These are phyloP conservation scores for Rafetus swinhoei DNA, from an alignment of 2,113 vertebrate species.

Conservation along the genomic window DNA sequence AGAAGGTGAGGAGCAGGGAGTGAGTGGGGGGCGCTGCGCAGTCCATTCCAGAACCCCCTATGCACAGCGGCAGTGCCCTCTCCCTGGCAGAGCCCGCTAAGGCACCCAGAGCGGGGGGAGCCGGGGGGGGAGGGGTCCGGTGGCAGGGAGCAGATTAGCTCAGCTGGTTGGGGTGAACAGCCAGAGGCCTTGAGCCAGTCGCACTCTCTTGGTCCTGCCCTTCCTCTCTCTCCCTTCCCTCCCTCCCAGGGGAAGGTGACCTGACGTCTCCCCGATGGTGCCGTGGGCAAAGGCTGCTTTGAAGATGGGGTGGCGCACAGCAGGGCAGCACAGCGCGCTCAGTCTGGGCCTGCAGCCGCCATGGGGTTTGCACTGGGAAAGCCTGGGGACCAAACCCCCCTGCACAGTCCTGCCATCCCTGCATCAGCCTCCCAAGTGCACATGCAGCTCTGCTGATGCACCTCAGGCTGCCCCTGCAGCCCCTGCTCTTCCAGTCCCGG, in stretches of 20 bases:
- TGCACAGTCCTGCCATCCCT: background rate
- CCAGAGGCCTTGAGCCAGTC: background rate
- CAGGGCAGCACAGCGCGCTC: background rate
- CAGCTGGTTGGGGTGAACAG: background rate
- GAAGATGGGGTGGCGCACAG: background rate
- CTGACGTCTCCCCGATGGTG: background rate
- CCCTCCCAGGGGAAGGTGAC: background rate
- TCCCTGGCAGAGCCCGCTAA: background rate
- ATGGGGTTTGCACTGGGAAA: background rate
- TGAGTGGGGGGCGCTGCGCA: background rate
- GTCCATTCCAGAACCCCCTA: background rate
- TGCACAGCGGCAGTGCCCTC: background rate
- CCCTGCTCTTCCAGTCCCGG: too few species aligned
- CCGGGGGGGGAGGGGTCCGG: too few species aligned
- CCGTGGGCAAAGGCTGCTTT: background rate
- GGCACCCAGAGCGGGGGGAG: too few species aligned
- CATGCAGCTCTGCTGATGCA: background rate
- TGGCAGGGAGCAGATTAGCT: background rate
- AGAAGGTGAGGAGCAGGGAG: background rate
- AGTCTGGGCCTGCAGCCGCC: too few species aligned
- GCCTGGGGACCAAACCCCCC: background rate
- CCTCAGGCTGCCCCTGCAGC: background rate
- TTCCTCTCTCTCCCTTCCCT: background rate
- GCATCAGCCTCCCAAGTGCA: background rate
- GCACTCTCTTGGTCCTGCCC: background rate